phyloP scores from a whole-genome alignment of 2,797 vertebrate species.

The Takifugu rubripes region DNA sequence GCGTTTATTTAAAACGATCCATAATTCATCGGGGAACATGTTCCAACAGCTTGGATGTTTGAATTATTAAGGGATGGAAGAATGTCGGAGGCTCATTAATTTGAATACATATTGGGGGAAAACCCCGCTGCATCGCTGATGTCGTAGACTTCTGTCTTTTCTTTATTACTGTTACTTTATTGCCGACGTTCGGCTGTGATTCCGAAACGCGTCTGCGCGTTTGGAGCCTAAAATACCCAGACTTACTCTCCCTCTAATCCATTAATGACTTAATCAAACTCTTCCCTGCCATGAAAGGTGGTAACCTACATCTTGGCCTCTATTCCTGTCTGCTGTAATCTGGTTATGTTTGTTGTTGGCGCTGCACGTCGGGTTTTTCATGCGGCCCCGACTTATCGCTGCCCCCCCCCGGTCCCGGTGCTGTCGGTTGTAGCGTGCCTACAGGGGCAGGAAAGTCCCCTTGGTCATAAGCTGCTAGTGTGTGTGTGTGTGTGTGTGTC shows the following conservation, averaged over 20 bases:
- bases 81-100: constrained; percentile 36
- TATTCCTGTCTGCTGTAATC: constrained; percentile 62
- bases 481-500: constrained; percentile 18
- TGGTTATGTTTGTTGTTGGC: constrained; percentile 57
- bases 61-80: constrained; percentile 51
- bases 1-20: constrained; percentile 34
- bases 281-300: constrained; percentile 23
- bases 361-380: constrained; percentile 19
- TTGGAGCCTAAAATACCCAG: constrained; percentile 27
- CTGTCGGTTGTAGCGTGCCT: constrained; percentile 25
- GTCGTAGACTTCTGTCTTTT: background rate
- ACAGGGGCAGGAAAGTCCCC: constrained; percentile 50
- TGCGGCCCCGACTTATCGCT: constrained; percentile 19
- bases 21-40: constrained; percentile 56
- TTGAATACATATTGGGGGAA: constrained; percentile 22
- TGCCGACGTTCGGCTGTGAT: background rate
- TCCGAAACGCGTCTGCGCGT: background rate
- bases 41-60: constrained; percentile 59
- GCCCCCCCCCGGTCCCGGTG: constrained; percentile 23
- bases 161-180: constrained; percentile 5
- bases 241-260: constrained; percentile 45
- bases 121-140: no score
- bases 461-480: constrained; percentile 48
- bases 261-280: constrained; percentile 49
- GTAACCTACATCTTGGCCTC: constrained; percentile 35